A percentile compares a stretch with the other conserved stretches of the same genome.
These are phyloP conservation scores for Ctenoplectra terminalis DNA, from an alignment of 1,140 invertebrate species.

Conservation along the genomic window DNA sequence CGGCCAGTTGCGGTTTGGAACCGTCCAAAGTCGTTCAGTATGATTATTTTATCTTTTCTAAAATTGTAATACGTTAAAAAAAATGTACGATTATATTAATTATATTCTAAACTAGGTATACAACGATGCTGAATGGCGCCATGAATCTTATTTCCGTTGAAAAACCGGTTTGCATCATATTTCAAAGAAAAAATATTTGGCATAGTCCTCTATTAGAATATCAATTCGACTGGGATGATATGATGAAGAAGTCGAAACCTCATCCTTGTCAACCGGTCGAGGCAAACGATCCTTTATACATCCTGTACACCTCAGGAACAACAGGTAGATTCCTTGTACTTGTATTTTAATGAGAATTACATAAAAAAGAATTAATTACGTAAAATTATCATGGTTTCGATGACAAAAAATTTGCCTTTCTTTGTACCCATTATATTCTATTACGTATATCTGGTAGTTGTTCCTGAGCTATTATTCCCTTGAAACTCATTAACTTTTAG, in stretches of 20 bases:
- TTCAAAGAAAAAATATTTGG: constrained; percentile 88
- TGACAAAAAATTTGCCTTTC: no score
- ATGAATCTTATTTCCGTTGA: constrained; percentile 88
- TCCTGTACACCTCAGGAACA: constrained; percentile 96
- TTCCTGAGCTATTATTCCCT: not conserved
- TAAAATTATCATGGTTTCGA: not conserved
- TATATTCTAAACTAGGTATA: constrained; percentile 86
- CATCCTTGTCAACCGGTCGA: constrained; percentile 93
- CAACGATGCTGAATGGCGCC: constrained; percentile 94
- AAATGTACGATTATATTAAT: not conserved
- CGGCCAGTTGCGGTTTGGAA: constrained; percentile 95
- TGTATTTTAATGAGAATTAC: not conserved
- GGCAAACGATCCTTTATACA: constrained; percentile 94
- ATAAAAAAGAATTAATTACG: no score
- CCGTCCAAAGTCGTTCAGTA: constrained; percentile 92
- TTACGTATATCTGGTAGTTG: not conserved
- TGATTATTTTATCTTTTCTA: not conserved
- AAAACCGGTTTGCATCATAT: constrained; percentile 91
- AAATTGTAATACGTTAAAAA: not conserved
- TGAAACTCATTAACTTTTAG: not conserved
- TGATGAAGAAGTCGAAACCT: constrained; percentile 85
- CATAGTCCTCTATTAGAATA: constrained; percentile 84
- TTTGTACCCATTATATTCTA: not conserved
- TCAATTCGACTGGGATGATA: constrained; percentile 91
- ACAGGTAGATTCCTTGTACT: constrained; percentile 83